Evolutionary conservation across 1,140 invertebrate genomes (phyloP).

Genomic region (Gryllus bimaculatus): DNA sequence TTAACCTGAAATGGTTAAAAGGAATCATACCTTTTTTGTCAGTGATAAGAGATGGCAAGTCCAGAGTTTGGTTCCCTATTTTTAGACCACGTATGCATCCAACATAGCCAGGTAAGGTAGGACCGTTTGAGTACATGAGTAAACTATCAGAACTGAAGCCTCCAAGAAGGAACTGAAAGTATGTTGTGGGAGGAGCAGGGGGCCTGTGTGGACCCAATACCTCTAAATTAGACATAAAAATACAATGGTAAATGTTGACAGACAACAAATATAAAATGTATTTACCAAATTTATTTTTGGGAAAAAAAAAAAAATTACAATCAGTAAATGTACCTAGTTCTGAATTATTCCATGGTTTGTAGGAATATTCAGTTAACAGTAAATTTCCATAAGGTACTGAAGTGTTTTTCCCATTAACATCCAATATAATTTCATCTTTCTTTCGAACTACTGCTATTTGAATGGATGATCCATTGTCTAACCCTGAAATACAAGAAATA

Average conservation of each 20-base stretch:
- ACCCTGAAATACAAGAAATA: constrained; percentile 33
- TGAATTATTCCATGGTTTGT: constrained; percentile 76
- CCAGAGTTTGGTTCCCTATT: constrained; percentile 68
- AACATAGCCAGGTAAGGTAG: constrained; percentile 62
- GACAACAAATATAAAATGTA: not conserved
- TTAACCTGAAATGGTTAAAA: not conserved
- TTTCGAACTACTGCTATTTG: constrained; percentile 72
- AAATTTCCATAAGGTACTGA: constrained; percentile 58
- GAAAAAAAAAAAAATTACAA: not conserved
- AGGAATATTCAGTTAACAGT: constrained; percentile 63
- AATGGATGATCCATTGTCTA: constrained; percentile 70
- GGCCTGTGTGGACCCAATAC: constrained; percentile 74
- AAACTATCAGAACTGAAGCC: constrained; percentile 69
- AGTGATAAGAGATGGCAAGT: constrained; percentile 61
- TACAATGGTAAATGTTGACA: not conserved
- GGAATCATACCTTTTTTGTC: constrained; percentile 49
- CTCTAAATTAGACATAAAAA: constrained; percentile 42
- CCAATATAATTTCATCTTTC: constrained; percentile 60
- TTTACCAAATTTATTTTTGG: not conserved
- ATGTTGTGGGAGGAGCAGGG: constrained; percentile 68
- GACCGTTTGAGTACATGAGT: constrained; percentile 47
- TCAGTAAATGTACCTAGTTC: constrained; percentile 48
- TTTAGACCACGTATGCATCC: constrained; percentile 83
- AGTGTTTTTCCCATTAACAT: constrained; percentile 71
- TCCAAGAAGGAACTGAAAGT: constrained; percentile 76